Conservation (phyloP, 2,888 invertebrate species). For the Neoascia interrupta region DNA sequence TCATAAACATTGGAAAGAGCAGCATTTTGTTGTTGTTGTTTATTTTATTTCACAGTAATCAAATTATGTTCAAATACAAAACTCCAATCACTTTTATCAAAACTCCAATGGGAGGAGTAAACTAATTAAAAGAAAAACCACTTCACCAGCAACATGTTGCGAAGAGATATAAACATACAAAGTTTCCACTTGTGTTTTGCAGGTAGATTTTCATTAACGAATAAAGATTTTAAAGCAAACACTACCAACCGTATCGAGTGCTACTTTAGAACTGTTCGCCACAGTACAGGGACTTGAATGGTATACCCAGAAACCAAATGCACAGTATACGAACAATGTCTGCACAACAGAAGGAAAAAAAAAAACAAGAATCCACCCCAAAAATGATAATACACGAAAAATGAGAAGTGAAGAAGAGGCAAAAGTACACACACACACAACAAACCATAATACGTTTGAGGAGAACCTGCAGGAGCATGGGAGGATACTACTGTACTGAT, state of each 20-base stretch:
- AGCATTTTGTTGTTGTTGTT: slow-evolving; percentile 68
- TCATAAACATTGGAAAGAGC: slow-evolving; percentile 71
- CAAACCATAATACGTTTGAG: neutral
- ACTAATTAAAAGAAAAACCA: slow-evolving; percentile 14
- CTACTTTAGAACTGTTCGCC: slow-evolving; percentile 66
- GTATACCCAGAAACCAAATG: slow-evolving; percentile 51
- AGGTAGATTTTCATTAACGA: slow-evolving; percentile 30
- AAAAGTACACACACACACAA: slow-evolving; percentile 14
- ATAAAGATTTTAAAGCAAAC: slow-evolving; percentile 15
- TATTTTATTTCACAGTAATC: neutral
- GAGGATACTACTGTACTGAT: slow-evolving; percentile 3
- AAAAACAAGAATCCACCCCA: slow-evolving; percentile 63
- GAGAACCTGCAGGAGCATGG: neutral
- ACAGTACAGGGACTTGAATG: slow-evolving; percentile 44
- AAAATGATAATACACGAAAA: slow-evolving; percentile 56
- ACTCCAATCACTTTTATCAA: neutral
- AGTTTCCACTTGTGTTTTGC: slow-evolving; percentile 3
- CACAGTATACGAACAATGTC: slow-evolving; percentile 6
- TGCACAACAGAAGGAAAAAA: slow-evolving; percentile 13
- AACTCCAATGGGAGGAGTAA: neutral
- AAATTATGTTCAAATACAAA: neutral
- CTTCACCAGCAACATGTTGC: slow-evolving; percentile 52
- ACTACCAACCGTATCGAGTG: slow-evolving; percentile 64
- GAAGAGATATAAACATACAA: neutral
- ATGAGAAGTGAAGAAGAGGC: slow-evolving; percentile 21